These are phyloP conservation scores for Camelus dromedarius DNA, from an alignment of 2,113 vertebrate genomes.

Conservation along the genomic window DNA sequence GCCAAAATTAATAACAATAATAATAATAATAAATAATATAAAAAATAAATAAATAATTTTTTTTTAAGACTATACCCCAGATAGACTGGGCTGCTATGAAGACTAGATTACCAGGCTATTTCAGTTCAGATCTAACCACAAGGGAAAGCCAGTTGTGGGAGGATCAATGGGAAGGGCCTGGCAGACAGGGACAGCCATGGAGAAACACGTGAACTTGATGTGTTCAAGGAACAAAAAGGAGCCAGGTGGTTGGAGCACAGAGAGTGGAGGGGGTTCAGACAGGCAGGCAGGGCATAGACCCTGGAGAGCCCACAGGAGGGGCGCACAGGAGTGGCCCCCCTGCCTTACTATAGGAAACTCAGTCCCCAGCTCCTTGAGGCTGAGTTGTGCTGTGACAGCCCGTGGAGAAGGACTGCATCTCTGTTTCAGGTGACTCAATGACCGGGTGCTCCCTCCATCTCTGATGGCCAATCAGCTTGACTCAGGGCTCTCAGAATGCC, in stretches of 20 bases:
- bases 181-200: not conserved
- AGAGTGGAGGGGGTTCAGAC: not conserved
- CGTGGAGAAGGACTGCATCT: not conserved
- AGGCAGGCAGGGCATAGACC: not conserved
- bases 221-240: not conserved
- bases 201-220: not conserved
- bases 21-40: too few relatives aligned
- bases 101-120: not conserved
- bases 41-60: too few relatives aligned
- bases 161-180: not conserved
- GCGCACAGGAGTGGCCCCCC: not conserved
- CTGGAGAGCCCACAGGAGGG: not conserved
- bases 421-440: not conserved
- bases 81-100: not conserved
- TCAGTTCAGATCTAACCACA: not conserved
- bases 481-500: not conserved
- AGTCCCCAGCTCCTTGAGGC: not conserved
- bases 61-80: not conserved
- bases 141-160: not conserved
- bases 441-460: not conserved
- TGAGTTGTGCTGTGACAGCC: rapidly evolving
- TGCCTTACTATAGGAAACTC: not conserved
- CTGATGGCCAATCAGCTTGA: not conserved
- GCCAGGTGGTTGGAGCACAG: rapidly evolving
- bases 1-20: too few relatives aligned